Base-by-base conservation (phyloP, 2,888 invertebrate genomes). In the Gari tellinella region DNA sequence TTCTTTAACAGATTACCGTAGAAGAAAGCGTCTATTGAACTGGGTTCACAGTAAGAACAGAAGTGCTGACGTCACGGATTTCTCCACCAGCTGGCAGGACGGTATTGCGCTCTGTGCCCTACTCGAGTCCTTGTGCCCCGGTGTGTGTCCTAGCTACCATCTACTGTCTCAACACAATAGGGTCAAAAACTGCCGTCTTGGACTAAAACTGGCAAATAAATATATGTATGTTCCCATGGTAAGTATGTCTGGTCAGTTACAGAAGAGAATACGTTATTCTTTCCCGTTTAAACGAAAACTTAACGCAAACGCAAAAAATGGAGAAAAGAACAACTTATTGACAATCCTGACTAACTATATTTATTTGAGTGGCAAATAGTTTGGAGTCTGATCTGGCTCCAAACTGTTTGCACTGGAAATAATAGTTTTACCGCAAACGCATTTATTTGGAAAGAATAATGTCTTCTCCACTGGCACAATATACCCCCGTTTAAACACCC, bases 71-170 rank as follows among this genome's bases (percentile, higher is more conserved):
- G 74, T 89, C 31, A 38, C 52, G 15, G 86, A 92, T 72, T 89
- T 91, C 69, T 81, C 79, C 8, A 73, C 84, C 3, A 85, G 85
- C 43, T 92, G 92, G 92, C 85, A 86, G 7, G 90, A 92, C 72
- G 92, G 92, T 0, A 86, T 90, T 7, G 83, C 86, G 0, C 80
- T 92, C 8, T 92, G 92, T 68, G 89, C 90, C 12, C 83, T 92
- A 2, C 64, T 92, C 41, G 91, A 92, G 62, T 83, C 87, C 3
- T 70, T 91, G 21, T 86, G 85, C 43, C 91, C 92, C 0, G 92
- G 92, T 0, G 85, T 88, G 26, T 91, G 90, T 80, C 92, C 91
- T 0, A 83, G 88, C 26, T 88, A 80, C 46, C 83, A 87, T 41
- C 84, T 89, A 0, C 86, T 92, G 19, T 88, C 89, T 55, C 83